Evolutionary conservation across 23 tunicate genomes (phyloP), one percentile per base, ranked within the genome.

Genomic region (Styela plicata): DNA sequence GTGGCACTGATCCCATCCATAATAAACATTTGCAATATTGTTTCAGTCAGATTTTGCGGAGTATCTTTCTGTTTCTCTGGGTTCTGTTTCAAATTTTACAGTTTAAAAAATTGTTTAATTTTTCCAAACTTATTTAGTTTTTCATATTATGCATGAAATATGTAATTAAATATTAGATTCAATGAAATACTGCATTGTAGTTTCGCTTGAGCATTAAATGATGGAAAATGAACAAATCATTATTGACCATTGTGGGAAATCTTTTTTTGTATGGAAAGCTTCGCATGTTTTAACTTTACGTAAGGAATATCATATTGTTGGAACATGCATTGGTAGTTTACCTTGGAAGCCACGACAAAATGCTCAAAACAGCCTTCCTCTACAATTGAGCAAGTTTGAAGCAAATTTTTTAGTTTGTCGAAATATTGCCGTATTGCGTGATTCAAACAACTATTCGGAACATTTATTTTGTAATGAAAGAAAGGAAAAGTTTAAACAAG

Each of bases 321-420:
- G 97, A 25, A 32, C 66, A 24, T 31, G 64, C 36, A 52, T 86
- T 63, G 97, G 97, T 2, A 87, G 97, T 65, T 86, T 79, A 63
- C 83, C 90, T 52, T 33, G 62, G 28, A 91, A 91, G 78, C 90
- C 97, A 82, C 57, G 90, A 29, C 97, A 91, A 73, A 78, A 68
- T 64, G 70, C 63, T 24, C 90, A 86, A 52, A 57, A 82, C 10
- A 32, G 86, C 23, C 22, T 91, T 5, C 97, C 97, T 3, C 22
- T 91, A 20, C 77, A 75, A 62, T 52, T 91, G 36, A 82, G 75
- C 78, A 91, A 86, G 29, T 69, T 91, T 33, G 97, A 91, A 68
- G 97, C 87, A 53, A 86, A 69, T 7, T 91, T 33, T 91, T 36
- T 91, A 1, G 5, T 86, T 26, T 52, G 83, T 2, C 74, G 67